phyloP scores from a whole-genome alignment of 1,140 invertebrate genomes.

The Heliconius melpomene region DNA sequence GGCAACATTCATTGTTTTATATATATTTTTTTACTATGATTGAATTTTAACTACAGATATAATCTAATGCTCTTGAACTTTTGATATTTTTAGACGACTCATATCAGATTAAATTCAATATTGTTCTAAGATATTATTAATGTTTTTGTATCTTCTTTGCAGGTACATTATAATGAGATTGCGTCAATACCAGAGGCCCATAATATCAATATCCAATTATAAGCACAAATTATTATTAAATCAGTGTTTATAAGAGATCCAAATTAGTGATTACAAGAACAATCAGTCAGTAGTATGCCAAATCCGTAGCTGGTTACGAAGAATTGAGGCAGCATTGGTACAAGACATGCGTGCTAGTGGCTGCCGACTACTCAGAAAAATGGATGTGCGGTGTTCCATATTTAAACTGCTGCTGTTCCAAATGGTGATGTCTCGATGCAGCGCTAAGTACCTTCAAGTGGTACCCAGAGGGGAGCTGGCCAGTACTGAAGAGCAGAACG shows the following conservation, averaged over 20 bases:
- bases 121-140: conserved; percentile 13
- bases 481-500: conserved; percentile 48
- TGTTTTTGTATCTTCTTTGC: conserved; percentile 34
- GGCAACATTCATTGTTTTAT: conserved; percentile 4
- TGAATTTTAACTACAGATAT: conserved; percentile 13
- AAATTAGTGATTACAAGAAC: conserved; percentile 35
- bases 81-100: conserved; percentile 16
- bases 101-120: conserved; percentile 4
- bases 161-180: conserved; percentile 74
- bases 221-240: conserved; percentile 57
- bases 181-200: conserved; percentile 48
- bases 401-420: conserved; percentile 71
- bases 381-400: conserved; percentile 70
- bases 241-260: conserved; percentile 47
- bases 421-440: conserved; percentile 63
- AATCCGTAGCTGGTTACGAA: conserved; percentile 43
- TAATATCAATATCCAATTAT: conserved; percentile 67
- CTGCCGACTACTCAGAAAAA: conserved; percentile 61
- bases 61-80: conserved; percentile 9
- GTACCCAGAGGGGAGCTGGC: conserved; percentile 40
- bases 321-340: conserved; percentile 49
- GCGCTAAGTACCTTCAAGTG: conserved; percentile 58
- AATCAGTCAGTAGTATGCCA: conserved; percentile 49
- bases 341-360: conserved; percentile 61
- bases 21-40: background rate